Conservation (phyloP, 2,113 vertebrate genomes). For the Deroptyus accipitrinus region DNA sequence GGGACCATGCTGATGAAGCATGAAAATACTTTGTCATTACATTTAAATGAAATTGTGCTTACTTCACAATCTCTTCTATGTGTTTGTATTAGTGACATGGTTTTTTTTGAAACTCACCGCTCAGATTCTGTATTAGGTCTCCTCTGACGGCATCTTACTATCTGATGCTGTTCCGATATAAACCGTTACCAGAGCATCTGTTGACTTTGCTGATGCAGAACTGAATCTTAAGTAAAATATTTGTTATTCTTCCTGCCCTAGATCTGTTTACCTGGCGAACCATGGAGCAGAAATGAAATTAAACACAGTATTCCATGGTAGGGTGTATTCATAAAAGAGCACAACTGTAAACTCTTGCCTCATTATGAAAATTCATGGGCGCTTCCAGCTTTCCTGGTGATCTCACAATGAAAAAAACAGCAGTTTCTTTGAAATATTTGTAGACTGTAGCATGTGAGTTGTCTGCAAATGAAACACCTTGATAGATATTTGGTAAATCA, state of each 20-base stretch:
- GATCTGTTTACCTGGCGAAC: not conserved
- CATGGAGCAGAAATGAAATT: not conserved
- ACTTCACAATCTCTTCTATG: not conserved
- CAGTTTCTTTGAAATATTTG: not conserved
- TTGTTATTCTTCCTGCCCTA: not conserved
- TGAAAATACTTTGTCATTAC: not conserved
- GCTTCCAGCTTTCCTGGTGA: not conserved
- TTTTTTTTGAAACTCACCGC: not conserved
- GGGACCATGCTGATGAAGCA: not conserved
- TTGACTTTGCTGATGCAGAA: constrained; percentile 15
- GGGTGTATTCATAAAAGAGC: not conserved
- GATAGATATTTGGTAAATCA: not conserved
- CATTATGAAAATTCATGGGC: not conserved
- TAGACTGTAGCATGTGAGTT: not conserved
- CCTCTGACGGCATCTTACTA: not conserved
- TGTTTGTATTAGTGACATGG: not conserved
- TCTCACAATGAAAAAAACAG: not conserved
- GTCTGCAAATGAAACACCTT: not conserved
- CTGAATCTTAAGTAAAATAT: constrained; percentile 20
- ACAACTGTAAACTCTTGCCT: not conserved
- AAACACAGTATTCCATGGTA: not conserved
- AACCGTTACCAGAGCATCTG: constrained; percentile 9
- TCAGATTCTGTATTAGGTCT: not conserved
- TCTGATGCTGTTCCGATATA: not conserved
- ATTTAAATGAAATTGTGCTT: not conserved